Conservation (phyloP, 2,888 invertebrate species). For the Anorthoa munda region DNA sequence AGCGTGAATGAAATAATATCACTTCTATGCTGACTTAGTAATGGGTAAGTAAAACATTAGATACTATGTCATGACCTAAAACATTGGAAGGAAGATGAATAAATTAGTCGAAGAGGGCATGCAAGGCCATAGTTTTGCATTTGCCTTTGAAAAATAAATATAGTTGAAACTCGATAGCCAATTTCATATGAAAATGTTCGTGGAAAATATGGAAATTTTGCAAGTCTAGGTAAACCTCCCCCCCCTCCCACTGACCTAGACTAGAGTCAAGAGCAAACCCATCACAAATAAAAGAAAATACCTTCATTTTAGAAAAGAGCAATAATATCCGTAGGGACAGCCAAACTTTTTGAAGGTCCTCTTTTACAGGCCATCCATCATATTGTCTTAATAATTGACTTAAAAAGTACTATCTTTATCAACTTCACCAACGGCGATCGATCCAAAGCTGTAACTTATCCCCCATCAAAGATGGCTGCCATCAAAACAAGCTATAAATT, state of each 20-base stretch:
- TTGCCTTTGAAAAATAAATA: no score
- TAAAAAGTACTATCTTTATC: background rate
- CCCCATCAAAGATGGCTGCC: slow-evolving; percentile 25
- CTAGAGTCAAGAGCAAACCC: no score
- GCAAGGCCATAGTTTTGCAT: no score
- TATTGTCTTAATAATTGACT: background rate
- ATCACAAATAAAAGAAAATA: no score
- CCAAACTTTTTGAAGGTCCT: background rate
- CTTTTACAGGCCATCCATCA: background rate
- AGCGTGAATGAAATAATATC: background rate
- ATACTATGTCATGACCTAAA: background rate
- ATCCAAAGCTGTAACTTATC: slow-evolving; percentile 8
- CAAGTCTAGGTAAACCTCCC: background rate
- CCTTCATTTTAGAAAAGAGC: background rate
- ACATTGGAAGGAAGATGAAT: background rate
- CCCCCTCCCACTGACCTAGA: no score
- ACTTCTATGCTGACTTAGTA: background rate
- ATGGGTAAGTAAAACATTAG: background rate
- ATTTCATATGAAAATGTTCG: background rate
- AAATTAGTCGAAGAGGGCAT: no score
- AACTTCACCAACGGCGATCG: background rate
- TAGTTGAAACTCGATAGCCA: background rate
- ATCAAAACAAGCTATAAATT: slow-evolving; percentile 56
- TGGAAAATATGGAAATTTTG: background rate
- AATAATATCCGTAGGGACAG: no score